Base-by-base conservation (phyloP, 53 echinoderm and acorn worm genomes). In the Arbacia lixula region DNA sequence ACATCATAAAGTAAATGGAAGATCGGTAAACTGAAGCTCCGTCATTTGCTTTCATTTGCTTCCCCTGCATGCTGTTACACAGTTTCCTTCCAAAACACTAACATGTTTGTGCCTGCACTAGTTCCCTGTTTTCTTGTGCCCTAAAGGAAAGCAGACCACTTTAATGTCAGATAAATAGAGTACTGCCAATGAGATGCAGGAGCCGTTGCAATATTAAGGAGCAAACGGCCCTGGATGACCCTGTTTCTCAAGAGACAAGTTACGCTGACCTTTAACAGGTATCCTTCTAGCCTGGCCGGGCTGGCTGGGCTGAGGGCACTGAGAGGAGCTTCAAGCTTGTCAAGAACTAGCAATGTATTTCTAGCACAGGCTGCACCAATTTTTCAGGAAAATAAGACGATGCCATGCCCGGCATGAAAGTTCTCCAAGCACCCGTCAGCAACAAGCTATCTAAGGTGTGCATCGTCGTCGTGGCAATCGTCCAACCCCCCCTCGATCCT, bases 401-500 rank as follows among this genome's bases (percentile, higher is more conserved):
- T 69, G 21, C 14, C n/a, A n/a, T n/a, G n/a, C n/a, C n/a, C n/a
- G n/a, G n/a, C n/a, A n/a, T n/a, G n/a, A n/a, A n/a, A n/a, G n/a
- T 69, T 43, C 12, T 14, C 28, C 38, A 42, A 5, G n/a, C n/a
- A n/a, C n/a, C n/a, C n/a, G n/a, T n/a, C n/a, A n/a, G 69, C 69
- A 69, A 69, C 42, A 27, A 69, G 20, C n/a, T n/a, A n/a, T n/a
- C n/a, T n/a, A n/a, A n/a, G n/a, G n/a, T n/a, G n/a, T n/a, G n/a
- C 69, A 69, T n/a, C 69, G 69, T 69, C 27, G 42, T 43, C 42
- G 28, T 69, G 43, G 69, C 43, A 69, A 69, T 69, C 69, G 69
- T 43, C 67, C 69, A 69, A 69, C 40, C 43, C 69, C 69, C 43
- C 69, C 69, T 69, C 69, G 69, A 67, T 69, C 43, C 69, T 69